Percentiles rank a stretch among this genome's conserved stretches.
These are phyloP conservation scores for Antigone vipio DNA, from an alignment of 2,113 vertebrate genomes.

Conservation along the genomic window DNA sequence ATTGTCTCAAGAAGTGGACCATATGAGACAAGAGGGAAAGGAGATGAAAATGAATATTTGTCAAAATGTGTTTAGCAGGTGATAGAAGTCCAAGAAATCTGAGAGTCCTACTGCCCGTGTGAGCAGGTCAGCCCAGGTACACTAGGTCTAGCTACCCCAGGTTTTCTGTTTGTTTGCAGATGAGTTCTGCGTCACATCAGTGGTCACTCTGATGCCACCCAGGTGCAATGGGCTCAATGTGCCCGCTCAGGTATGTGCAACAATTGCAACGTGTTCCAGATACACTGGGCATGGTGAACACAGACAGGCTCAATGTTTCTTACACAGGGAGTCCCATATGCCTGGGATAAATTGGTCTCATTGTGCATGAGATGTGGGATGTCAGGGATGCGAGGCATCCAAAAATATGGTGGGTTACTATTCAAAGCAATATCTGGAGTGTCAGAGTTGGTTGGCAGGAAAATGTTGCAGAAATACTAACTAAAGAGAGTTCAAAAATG, in stretches of 20 bases:
- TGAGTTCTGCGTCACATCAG: background rate
- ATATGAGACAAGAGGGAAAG: background rate
- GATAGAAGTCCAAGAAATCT: background rate
- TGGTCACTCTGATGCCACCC: background rate
- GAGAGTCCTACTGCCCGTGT: background rate
- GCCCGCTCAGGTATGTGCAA: fast-evolving
- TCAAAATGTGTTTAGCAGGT: background rate
- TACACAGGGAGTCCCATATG: background rate
- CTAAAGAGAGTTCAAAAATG: background rate
- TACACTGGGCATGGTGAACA: background rate
- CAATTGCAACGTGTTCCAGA: background rate
- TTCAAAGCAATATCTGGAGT: background rate
- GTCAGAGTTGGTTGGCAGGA: background rate
- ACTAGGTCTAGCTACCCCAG: background rate
- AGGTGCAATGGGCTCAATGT: background rate
- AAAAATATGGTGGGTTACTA: background rate
- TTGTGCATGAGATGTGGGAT: background rate
- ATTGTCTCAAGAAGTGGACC: background rate
- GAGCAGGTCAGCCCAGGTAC: background rate
- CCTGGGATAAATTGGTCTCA: background rate
- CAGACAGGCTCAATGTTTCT: background rate
- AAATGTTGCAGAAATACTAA: background rate
- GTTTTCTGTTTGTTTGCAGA: background rate
- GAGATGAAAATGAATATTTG: background rate
- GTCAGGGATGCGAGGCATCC: background rate